phyloP scores from a whole-genome alignment of 1,140 invertebrate species.

The Galleria mellonella region DNA sequence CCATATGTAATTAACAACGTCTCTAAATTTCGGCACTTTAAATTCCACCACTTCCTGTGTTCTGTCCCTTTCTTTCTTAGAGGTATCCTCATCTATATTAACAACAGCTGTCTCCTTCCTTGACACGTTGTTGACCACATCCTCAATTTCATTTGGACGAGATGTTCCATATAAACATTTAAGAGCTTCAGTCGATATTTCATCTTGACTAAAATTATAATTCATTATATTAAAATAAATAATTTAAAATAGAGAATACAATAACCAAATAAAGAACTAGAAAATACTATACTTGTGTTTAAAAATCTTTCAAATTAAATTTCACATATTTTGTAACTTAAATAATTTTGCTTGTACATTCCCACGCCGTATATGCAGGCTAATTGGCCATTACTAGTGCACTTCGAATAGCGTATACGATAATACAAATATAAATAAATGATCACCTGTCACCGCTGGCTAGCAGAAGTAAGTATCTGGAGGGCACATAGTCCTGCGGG shows the following conservation, averaged over 20 bases:
- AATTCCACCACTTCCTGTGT: constrained; percentile 25
- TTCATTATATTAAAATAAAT: constrained; percentile 1
- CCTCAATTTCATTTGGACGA: constrained; percentile 73
- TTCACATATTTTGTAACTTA: too few species aligned
- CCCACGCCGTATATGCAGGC: too few species aligned
- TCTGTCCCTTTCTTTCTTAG: constrained; percentile 39
- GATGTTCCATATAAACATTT: constrained; percentile 80
- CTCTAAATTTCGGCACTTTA: constrained; percentile 76
- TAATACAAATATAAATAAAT: too few species aligned
- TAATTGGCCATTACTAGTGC: too few species aligned
- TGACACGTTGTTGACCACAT: constrained; percentile 62
- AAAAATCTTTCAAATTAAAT: too few species aligned
- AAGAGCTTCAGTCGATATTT: constrained; percentile 82
- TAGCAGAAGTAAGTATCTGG: constrained; percentile 88
- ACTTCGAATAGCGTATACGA: too few species aligned
- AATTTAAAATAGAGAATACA: too few species aligned
- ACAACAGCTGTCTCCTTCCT: constrained; percentile 45
- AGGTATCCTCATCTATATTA: constrained; percentile 38
- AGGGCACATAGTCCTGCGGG: constrained; percentile 85
- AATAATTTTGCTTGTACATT: too few species aligned
- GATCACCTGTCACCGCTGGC: constrained; percentile 86
- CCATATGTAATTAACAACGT: constrained; percentile 79
- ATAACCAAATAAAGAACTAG: too few species aligned
- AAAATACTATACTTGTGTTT: too few species aligned
- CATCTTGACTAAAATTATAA: constrained; percentile 79